Evolutionary conservation across 2,888 invertebrate species (phyloP).

Genomic region (Patella depressa): DNA sequence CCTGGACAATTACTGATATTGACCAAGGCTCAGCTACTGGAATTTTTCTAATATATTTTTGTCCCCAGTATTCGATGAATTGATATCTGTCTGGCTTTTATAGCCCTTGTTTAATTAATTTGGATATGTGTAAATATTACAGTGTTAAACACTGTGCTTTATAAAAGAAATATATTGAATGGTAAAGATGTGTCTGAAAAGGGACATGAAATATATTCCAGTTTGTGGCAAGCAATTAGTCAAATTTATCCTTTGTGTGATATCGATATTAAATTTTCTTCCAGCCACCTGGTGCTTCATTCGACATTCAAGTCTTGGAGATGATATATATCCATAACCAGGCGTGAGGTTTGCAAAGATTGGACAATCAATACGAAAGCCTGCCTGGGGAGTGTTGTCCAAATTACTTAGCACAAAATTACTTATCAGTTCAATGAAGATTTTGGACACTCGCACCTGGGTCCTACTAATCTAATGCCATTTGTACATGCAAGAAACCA

Average conservation of each 20-base stretch:
- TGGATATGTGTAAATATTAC: background rate
- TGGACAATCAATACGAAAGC: background rate
- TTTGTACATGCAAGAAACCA: slow-evolving; percentile 18
- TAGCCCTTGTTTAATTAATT: slow-evolving; percentile 1
- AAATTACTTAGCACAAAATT: slow-evolving; percentile 18
- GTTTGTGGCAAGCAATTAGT: slow-evolving; percentile 2
- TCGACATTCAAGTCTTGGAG: slow-evolving; percentile 13
- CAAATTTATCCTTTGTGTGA: slow-evolving; percentile 6
- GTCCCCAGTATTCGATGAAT: background rate
- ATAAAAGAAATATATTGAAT: background rate
- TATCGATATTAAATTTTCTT: slow-evolving; percentile 14
- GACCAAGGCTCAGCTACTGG: no score
- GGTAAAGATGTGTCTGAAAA: background rate
- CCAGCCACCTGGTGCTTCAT: slow-evolving; percentile 5
- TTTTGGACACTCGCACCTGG: slow-evolving; percentile 14
- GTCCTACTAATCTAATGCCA: slow-evolving; percentile 22
- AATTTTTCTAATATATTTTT: no score
- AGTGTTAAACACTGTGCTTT: background rate
- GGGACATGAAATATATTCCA: background rate
- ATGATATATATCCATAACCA: slow-evolving; percentile 8
- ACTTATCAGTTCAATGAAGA: slow-evolving; percentile 19
- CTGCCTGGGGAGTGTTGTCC: slow-evolving; percentile 7
- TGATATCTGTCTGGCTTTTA: slow-evolving; percentile 2
- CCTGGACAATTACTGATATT: no score
- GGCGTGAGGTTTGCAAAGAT: background rate